Evolutionary conservation across 2,888 invertebrate species (phyloP), one percentile per base, ranked within the genome.

Genomic region (Antheraea assamensis): DNA sequence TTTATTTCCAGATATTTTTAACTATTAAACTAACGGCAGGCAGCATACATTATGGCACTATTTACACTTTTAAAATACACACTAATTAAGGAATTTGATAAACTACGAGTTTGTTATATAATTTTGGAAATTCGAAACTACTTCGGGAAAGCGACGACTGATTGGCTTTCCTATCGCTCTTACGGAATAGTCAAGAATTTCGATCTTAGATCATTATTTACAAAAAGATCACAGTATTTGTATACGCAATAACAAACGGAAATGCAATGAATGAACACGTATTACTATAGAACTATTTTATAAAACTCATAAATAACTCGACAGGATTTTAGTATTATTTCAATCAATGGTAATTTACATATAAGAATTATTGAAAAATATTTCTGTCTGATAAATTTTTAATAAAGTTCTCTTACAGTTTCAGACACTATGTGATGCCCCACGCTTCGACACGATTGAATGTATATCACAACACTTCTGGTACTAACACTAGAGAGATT

Each of bases 161-260:
- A 19, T 31, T 10, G 58, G 49, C n/a, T 64, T 58, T 10, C 24
- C 35, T 31, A 27, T 52, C 71, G 42, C 61, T n/a, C 5, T 24
- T 13, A 68, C 21, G 71, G 66, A 71, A 77, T 75, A 81, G 76
- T 81, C 76, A 77, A 77, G 79, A 82, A 80, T 81, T 76, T 72
- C 79, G 78, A 76, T 24, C 71, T 73, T 78, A 76, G 77, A 78
- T 76, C 76, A 78, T 71, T 82, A 82, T 82, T 81, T 82, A 82
- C 82, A 82, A 80, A 76, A 79, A 79, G 75, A 76, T 82, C 77
- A 81, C 74, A 71, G 74, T 61, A 66, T 71, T 70, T 73, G 70
- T 70, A 70, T 73, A 73, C 70, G 47, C n/a, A 35, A 52, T 61
- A 61, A 61, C 27, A 17, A 24, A 61, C 24, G 7, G 58, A 61